Evolutionary conservation across 2,888 invertebrate genomes (phyloP), one percentile per base, ranked within the genome.

Genomic region (Phytoseiulus persimilis): DNA sequence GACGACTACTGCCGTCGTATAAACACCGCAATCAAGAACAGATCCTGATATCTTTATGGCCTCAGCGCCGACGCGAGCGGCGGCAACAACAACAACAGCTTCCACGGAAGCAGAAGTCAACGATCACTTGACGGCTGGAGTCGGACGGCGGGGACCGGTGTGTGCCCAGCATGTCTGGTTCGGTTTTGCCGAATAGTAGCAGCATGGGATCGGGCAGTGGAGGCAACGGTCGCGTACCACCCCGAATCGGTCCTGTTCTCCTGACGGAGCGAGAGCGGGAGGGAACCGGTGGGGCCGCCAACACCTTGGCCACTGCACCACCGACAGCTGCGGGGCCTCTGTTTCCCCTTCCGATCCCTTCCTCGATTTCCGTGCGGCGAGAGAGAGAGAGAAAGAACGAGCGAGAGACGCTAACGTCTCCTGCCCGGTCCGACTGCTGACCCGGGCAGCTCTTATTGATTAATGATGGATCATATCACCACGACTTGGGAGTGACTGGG

Each of bases 11-110:
- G 65, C 65, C 65, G 65, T 65, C 65, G 65, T 65, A 65, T 65
- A 65, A 65, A 65, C 65, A 65, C 65, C 65, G 65, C 65, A 65
- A 65, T 65, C 65, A 65, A 65, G 65, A 65, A 65, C 65, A 65
- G 65, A 6, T 65, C 65, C 65, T 65, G 65, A 65, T 65, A 65
- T 65, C 65, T 65, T 65, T 65, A 65, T 65, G 18, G 18, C 65
- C 65, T 23, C 18, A 2, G 2, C 65, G 65, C 65, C 65, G 65
- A 2, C 65, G 65, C 65, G 23, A 28, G 2, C 65, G 65, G 18
- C 65, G 65, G 2, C 23, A 65, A 65, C 28, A 28, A 65, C 65
- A 18, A 65, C 65, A 18, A 23, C 28, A 28, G 65, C 65, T 6
- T 6, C 65, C 1, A 28, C 65, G 18, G 18, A 6, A 28, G 65